Percentiles rank a stretch among this genome's conserved stretches.
Conservation (phyloP, 2,797 vertebrate genomes). For the Sebastes ruberrimus region DNA sequence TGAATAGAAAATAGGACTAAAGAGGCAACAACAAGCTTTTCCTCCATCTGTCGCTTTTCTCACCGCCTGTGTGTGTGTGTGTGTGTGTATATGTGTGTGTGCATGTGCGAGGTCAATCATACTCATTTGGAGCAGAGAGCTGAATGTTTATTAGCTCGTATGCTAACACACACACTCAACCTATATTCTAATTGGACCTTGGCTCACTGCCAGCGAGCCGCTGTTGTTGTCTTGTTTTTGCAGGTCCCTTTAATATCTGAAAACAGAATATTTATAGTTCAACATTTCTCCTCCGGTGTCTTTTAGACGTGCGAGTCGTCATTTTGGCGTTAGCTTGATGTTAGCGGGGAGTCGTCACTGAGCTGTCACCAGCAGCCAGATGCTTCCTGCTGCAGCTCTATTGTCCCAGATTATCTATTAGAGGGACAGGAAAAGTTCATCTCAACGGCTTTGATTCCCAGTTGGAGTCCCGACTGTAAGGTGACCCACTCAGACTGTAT, state of each 20-base stretch:
- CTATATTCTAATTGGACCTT: slow-evolving; percentile 38
- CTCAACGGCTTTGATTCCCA: background rate
- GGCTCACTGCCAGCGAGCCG: slow-evolving; percentile 13
- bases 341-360: slow-evolving; percentile 4
- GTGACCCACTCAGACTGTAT: background rate
- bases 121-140: slow-evolving; percentile 32
- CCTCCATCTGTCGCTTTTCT: slow-evolving; percentile 54
- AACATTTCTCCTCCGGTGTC: slow-evolving; percentile 23
- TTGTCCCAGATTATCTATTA: background rate
- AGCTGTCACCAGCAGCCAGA: slow-evolving; percentile 11
- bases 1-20: slow-evolving; percentile 45
- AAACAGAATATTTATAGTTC: slow-evolving; percentile 39
- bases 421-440: background rate
- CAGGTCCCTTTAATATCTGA: slow-evolving; percentile 1
- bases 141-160: slow-evolving; percentile 42
- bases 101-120: background rate
- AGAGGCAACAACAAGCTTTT: slow-evolving; percentile 50
- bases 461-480: background rate
- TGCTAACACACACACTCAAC: slow-evolving; percentile 13
- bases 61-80: slow-evolving; percentile 27
- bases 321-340: slow-evolving; percentile 1
- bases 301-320: background rate
- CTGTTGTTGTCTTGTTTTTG: slow-evolving; percentile 8
- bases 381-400: background rate
- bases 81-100: background rate